These are phyloP conservation scores for Equus quagga DNA, from an alignment of 2,113 vertebrate species.

Conservation along the genomic window DNA sequence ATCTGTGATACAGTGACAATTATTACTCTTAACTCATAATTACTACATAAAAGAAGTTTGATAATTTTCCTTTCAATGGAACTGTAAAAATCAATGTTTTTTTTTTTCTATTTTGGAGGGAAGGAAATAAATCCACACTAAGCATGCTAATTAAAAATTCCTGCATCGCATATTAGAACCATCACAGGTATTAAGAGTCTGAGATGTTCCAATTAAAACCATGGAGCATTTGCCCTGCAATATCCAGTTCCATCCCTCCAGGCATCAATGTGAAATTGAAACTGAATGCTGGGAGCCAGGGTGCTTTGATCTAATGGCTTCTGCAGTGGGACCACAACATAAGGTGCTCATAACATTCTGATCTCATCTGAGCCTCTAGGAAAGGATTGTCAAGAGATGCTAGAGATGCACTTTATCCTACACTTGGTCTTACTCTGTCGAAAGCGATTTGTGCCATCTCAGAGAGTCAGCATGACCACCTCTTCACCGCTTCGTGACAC, in stretches of 20 bases:
- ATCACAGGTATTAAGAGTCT: conserved; percentile 71
- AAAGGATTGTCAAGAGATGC: conserved; percentile 71
- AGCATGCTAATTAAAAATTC: conserved; percentile 84
- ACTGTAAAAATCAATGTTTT: conserved; percentile 22
- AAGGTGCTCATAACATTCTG: conserved; percentile 68
- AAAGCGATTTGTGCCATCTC: conserved; percentile 56
- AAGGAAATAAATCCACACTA: conserved; percentile 77
- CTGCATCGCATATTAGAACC: conserved; percentile 73
- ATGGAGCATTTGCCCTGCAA: conserved; percentile 50
- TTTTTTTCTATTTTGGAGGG: conserved; percentile 56
- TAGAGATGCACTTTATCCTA: conserved; percentile 65
- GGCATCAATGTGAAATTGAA: conserved; percentile 80
- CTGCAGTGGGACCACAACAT: conserved; percentile 69
- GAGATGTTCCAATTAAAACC: conserved; percentile 77
- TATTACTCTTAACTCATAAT: background rate
- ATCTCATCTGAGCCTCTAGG: conserved; percentile 76
- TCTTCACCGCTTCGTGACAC: background rate
- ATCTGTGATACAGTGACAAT: background rate
- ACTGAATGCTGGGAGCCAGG: conserved; percentile 70
- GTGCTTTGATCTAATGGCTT: conserved; percentile 81
- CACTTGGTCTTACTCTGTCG: background rate
- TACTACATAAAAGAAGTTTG: background rate
- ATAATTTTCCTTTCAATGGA: background rate
- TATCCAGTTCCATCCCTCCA: conserved; percentile 63
- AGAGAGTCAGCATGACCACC: background rate